Evolutionary conservation across 2,113 vertebrate genomes (phyloP).

Genomic region (Neodon shergylaensis): DNA sequence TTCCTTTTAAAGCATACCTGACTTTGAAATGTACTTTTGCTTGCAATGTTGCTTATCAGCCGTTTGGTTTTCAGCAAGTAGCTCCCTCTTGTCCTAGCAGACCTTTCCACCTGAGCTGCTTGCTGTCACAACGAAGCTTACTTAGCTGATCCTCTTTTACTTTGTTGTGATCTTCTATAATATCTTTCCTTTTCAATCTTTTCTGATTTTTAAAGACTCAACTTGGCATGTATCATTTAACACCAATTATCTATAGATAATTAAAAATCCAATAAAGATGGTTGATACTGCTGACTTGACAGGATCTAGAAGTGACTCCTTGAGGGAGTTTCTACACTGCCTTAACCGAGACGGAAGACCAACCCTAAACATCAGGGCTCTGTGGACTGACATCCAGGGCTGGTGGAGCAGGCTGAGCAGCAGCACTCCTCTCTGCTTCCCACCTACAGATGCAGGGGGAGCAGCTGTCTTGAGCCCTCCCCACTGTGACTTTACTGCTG

Average conservation of each 20-base stretch:
- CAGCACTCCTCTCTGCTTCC: background rate
- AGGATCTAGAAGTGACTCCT: background rate
- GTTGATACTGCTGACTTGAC: too few relatives aligned
- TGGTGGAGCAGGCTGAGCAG: background rate
- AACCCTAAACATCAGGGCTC: background rate
- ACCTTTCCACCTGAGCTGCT: background rate
- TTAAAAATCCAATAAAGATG: background rate
- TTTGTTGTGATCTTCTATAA: constrained; percentile 10
- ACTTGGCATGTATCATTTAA: constrained; percentile 12
- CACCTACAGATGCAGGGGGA: background rate
- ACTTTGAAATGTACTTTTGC: background rate
- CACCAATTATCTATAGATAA: constrained; percentile 19
- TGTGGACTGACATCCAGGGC: background rate
- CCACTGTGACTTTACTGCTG: background rate
- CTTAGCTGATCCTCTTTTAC: background rate
- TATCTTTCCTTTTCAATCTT: constrained; percentile 42
- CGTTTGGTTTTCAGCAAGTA: background rate
- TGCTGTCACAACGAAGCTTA: constrained; percentile 29
- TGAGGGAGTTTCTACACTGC: background rate
- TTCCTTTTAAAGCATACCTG: constrained; percentile 25
- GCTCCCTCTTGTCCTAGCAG: background rate
- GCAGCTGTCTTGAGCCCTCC: background rate
- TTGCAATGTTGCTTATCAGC: too few relatives aligned
- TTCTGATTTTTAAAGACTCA: constrained; percentile 26
- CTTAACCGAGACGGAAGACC: background rate